Conservation (phyloP, 2,888 invertebrate species). For the Agonopterix subpropinquella region DNA sequence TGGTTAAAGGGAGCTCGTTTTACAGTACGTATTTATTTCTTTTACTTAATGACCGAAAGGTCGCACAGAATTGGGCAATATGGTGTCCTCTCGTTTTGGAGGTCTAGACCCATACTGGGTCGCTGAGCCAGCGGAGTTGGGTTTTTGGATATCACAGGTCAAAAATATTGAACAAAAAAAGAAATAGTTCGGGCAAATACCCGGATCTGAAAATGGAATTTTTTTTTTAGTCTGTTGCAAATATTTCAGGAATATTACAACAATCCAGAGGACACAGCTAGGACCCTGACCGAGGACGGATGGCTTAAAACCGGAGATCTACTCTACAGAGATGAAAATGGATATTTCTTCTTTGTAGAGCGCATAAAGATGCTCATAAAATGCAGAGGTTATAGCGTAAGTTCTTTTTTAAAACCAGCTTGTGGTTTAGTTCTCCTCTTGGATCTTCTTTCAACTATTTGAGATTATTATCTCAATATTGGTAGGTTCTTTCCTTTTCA, state of each 20-base stretch:
- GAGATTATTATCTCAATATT: no score
- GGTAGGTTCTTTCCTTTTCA: no score
- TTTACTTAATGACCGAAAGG: background rate
- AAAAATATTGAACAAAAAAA: background rate
- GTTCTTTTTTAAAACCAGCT: background rate
- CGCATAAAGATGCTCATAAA: conserved; percentile 32
- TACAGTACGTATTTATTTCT: background rate
- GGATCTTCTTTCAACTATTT: no score
- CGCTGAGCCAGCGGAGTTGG: background rate
- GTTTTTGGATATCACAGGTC: background rate
- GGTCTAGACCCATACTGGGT: background rate
- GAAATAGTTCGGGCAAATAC: no score
- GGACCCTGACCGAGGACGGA: conserved; percentile 26
- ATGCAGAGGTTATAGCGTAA: conserved; percentile 4
- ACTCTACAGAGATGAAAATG: conserved; percentile 25
- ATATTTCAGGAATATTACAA: conserved; percentile 25
- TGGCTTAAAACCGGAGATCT: conserved; percentile 30
- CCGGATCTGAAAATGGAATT: background rate
- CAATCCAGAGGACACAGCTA: conserved; percentile 26
- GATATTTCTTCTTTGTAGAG: conserved; percentile 28
- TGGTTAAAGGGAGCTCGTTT: conserved; percentile 18
- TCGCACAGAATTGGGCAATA: no score
- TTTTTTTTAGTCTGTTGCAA: conserved; percentile 1
- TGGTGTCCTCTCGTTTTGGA: background rate
- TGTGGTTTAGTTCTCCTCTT: background rate